Evolutionary conservation across 2,113 vertebrate genomes (phyloP).

Genomic region (Nothobranchius kuhntae): DNA sequence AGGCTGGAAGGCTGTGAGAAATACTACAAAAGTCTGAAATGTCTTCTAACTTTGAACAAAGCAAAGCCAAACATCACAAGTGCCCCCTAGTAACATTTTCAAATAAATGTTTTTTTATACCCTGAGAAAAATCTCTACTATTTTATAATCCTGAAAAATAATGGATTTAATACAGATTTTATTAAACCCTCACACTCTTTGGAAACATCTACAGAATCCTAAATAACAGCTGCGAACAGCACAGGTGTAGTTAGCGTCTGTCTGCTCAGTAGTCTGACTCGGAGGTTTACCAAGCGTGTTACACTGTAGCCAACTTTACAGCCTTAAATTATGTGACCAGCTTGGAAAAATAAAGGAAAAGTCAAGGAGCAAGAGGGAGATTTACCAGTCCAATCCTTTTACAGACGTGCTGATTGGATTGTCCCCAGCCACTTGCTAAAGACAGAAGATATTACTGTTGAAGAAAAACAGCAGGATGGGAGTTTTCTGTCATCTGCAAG

Average conservation of each 20-base stretch:
- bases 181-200: conserved; percentile 43
- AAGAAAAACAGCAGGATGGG: conserved; percentile 48
- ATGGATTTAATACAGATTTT: conserved; percentile 34
- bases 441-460: conserved; percentile 59
- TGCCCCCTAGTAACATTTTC: conserved; percentile 31
- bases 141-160: conserved; percentile 34
- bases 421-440: conserved; percentile 54
- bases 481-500: conserved; percentile 19
- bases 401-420: conserved; percentile 22
- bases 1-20: conserved; percentile 49
- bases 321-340: conserved; percentile 57
- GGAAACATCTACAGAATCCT: conserved; percentile 55
- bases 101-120: conserved; percentile 49
- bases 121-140: conserved; percentile 53
- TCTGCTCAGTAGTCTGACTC: conserved; percentile 51
- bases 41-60: conserved; percentile 47
- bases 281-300: conserved; percentile 67
- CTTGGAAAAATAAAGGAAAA: conserved; percentile 59
- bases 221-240: conserved; percentile 50
- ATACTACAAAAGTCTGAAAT: conserved; percentile 40
- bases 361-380: conserved; percentile 42
- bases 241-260: conserved; percentile 71
- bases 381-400: conserved; percentile 45
- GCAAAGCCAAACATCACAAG: conserved; percentile 26
- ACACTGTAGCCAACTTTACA: conserved; percentile 65